Base-by-base conservation (phyloP, 2,797 vertebrate species). In the Amphiprion clarkii region DNA sequence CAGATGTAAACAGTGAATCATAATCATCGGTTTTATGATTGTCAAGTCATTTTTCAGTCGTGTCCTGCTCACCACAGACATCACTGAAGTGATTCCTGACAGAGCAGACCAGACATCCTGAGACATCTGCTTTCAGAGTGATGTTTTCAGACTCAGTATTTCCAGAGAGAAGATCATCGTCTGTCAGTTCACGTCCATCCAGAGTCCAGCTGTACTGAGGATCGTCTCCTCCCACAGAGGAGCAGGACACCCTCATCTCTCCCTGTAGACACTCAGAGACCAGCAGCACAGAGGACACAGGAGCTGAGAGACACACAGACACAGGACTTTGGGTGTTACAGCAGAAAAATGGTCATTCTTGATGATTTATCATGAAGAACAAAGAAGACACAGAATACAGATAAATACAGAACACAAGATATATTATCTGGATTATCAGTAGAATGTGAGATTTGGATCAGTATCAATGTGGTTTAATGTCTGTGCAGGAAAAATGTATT, bases 161-260 rank as follows among this genome's bases (percentile, higher is more conserved):
- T 74, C 65, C 63, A 71, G 44, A 61, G 29, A 72, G 6, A 25
- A 85, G 78, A 55, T 83, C n/a, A 42, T 33, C 3, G 2, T 82
- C 69, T 25, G 17, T 80, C 79, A 91, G 74, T 2, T 29, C 23
- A 27, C 5, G 40, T 82, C 78, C 76, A 57, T 81, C 21, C 69
- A 91, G 84, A 68, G 79, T 88, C 91, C 87, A 92, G 52, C 33
- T 79, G 81, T 83, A 91, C 55, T 69, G 48, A 70, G 29, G 85
- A 80, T 69, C 74, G 67, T 87, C 83, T 29, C 85, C 89, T 76
- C 71, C 76, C 19, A 57, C 5, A 77, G 68, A 39, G 69, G 44
- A 72, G 58, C 92, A 92, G 71, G 74, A 81, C 68, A 74, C 73
- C n/a, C 0, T 87, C 83, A 12, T 69, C 58, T 70, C 40, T 64